Base-by-base conservation (phyloP, 2,888 invertebrate genomes). In the Agrilus cyanescens region DNA sequence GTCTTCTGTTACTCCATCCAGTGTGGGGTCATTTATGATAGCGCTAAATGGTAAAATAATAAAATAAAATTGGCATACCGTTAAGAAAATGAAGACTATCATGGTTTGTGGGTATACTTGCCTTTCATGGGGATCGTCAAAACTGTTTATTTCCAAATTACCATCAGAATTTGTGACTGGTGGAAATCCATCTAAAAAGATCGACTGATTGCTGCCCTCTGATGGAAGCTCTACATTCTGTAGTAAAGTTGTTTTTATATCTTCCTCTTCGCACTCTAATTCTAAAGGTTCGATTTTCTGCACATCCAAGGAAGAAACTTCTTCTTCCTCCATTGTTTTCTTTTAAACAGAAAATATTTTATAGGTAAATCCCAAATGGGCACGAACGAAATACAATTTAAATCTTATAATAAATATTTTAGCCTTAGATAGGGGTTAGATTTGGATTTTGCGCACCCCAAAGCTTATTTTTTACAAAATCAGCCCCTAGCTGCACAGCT, bases 71-170 rank as follows among this genome's bases (percentile, higher is more conserved):
- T 16, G 13, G 1, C 15, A 12, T 15, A 38, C 31, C 4, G 14
- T 13, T 15, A 13, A 14, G 36, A 3, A 36, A 4, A 18, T 14
- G 33, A n/a, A n/a, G 34, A 14, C 8, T 2, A 34, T 29, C 16
- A 10, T 30, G 12, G 10, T 12, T 12, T 4, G 31, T 13, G 7
- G 29, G 12, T 1, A 10, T 16, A 38, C 4, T 6, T 12, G n/a
- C n/a, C 12, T 14, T 25, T 5, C 12, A 25, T 14, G 12, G 7
- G 14, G 12, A 38, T 32, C 38, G 38, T 43, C 44, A 35, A 52
- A 49, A 10, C 52, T 51, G 40, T 51, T 53, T 31, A 56, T 56
- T 43, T 54, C 49, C 39, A 57, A 47, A 40, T 54, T 54, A 13
- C 57, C 57, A 51, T 57, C 57, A 8, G 57, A 55, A 40, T 54